Evolutionary conservation across 1,140 invertebrate species (phyloP).

Genomic region (Artemia franciscana): DNA sequence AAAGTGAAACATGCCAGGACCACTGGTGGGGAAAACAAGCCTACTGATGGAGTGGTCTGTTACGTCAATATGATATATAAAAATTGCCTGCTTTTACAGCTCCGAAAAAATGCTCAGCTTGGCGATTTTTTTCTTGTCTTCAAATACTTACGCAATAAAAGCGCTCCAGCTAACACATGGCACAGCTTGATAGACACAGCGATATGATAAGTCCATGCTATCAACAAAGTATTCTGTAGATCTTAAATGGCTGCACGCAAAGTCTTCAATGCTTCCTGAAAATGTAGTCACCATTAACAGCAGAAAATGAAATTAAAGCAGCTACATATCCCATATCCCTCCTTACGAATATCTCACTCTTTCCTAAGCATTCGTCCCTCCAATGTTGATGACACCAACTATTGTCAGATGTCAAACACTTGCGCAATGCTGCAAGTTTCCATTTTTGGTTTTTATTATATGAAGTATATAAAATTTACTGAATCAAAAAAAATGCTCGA

Average conservation of each 20-base stretch:
- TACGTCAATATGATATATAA: not conserved
- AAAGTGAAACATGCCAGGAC: not conserved
- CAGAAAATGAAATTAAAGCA: too few relatives aligned
- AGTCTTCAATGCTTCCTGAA: conserved; percentile 6
- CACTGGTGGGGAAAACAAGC: not conserved
- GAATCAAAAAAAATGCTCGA: too few relatives aligned
- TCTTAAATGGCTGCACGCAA: conserved; percentile 7
- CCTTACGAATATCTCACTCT: too few relatives aligned
- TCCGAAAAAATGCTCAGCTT: not conserved
- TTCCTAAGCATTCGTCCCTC: too few relatives aligned
- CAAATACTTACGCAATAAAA: not conserved
- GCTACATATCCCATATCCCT: too few relatives aligned
- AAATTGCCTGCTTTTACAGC: too few relatives aligned
- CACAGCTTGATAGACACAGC: not conserved
- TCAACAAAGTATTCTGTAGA: conserved; percentile 9
- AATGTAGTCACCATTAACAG: not conserved
- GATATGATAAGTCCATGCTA: conserved; percentile 5
- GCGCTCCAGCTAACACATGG: not conserved
- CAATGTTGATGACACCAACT: too few relatives aligned
- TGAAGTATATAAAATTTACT: too few relatives aligned
- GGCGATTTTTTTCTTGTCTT: not conserved
- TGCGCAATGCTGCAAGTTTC: too few relatives aligned
- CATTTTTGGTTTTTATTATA: too few relatives aligned
- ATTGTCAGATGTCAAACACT: too few relatives aligned
- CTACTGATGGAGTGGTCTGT: not conserved